Percentiles rank a stretch among this genome's conserved stretches.
phyloP scores from a whole-genome alignment of 2,797 vertebrate genomes.

The Sebastes trivittatus region DNA sequence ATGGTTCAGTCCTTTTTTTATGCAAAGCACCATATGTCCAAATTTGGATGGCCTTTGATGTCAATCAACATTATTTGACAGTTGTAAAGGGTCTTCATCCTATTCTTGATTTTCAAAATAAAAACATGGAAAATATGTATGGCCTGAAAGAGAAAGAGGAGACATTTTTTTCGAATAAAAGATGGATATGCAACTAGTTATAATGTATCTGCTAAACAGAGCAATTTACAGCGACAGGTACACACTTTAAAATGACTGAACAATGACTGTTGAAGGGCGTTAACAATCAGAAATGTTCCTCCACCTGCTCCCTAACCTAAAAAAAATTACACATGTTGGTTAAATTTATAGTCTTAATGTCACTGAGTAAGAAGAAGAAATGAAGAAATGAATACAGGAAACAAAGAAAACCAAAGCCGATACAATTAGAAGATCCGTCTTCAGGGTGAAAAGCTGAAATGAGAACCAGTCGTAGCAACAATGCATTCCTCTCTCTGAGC shows the following conservation, averaged over 20 bases:
- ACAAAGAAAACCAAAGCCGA: constrained; percentile 9
- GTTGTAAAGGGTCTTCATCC: neutral
- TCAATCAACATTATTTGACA: neutral
- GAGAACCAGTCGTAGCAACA: constrained; percentile 57
- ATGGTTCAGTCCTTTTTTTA: neutral
- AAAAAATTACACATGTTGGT: neutral
- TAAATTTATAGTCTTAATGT: neutral
- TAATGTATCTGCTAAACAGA: neutral
- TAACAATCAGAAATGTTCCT: neutral
- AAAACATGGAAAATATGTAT: too few relatives aligned
- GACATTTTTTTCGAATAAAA: neutral
- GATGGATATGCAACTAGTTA: neutral
- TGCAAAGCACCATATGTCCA: neutral
- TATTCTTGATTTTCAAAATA: neutral
- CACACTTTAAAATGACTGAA: neutral
- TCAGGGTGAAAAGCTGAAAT: constrained; percentile 53
- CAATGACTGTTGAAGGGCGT: neutral
- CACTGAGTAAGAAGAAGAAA: neutral
- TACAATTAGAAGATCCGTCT: constrained; percentile 39
- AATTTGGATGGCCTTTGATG: neutral
- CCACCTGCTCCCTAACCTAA: neutral
- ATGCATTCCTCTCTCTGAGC: constrained; percentile 72
- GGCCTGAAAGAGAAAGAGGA: too few relatives aligned
- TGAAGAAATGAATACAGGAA: neutral
- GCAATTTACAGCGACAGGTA: neutral